A percentile compares a stretch with the other conserved stretches of the same genome.
Evolutionary conservation across 2,113 vertebrate species (phyloP).

Genomic region (Speoplatyrhinus poulsoni): DNA sequence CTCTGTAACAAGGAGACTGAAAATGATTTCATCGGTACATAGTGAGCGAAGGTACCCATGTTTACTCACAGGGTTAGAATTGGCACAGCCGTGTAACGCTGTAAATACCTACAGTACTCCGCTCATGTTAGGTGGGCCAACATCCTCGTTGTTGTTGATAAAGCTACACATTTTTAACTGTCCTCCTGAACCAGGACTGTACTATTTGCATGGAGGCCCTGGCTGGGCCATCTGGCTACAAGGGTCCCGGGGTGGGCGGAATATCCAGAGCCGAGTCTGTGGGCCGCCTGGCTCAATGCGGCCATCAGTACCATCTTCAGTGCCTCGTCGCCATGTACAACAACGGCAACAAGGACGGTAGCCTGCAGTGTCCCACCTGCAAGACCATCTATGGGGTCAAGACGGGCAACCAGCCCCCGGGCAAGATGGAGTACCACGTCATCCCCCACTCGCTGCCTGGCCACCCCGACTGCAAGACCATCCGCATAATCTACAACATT

Average conservation of each 20-base stretch:
- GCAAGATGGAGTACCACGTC: conserved; percentile 97
- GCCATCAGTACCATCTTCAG: conserved; percentile 92
- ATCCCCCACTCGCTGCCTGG: conserved; percentile 94
- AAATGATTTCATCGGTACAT: too few relatives aligned
- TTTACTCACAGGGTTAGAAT: too few relatives aligned
- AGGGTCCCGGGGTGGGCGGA: conserved; percentile 81
- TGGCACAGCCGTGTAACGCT: too few relatives aligned
- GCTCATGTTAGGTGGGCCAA: too few relatives aligned
- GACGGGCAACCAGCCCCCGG: conserved; percentile 94
- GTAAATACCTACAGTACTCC: too few relatives aligned
- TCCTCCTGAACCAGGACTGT: conserved; percentile 80
- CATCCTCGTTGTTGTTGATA: too few relatives aligned
- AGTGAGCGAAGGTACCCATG: too few relatives aligned
- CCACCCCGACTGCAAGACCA: conserved; percentile 92
- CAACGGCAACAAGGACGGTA: conserved; percentile 95
- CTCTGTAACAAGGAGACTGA: too few relatives aligned
- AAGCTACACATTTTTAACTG: background rate
- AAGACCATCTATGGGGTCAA: conserved; percentile 98
- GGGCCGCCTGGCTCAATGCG: conserved; percentile 87
- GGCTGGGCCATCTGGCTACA: conserved; percentile 87
- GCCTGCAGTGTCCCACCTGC: conserved; percentile 94
- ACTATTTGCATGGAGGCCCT: conserved; percentile 96
- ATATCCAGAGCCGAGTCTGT: conserved; percentile 84
- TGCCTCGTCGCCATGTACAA: conserved; percentile 98
- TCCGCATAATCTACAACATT: conserved; percentile 97